Base-by-base conservation (phyloP, 2,113 vertebrate species). In the Erythrocebus patas region DNA sequence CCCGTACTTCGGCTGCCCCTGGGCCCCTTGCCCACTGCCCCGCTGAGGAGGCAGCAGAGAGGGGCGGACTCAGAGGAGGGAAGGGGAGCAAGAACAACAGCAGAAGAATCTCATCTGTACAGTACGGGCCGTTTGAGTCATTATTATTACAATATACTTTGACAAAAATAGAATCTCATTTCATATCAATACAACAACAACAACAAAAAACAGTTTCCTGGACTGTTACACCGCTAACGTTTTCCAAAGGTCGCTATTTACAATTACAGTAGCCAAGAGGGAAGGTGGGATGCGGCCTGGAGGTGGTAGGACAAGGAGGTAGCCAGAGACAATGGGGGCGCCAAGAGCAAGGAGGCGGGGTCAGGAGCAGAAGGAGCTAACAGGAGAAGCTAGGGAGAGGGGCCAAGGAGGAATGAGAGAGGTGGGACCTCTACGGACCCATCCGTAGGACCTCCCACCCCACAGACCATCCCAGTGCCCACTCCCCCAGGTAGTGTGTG, bases 101-200 rank as follows among this genome's bases (percentile, higher is more conserved):
- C 97, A 97, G 97, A 97, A 97, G 95, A 97, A 96, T 97, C 97
- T 96, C 13, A 0, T 97, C 98, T 98, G 98, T 98, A 99, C 98
- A 98, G 97, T 98, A 97, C 91, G 93, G 89, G 98, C 98, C 98
- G 79, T 97, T 98, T 98, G 98, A 98, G 98, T 98, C 98, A 97
- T 98, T 98, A 97, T 98, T 99, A 98, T 98, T 98, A 98, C 99
- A 99, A 99, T 98, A 99, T 98, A 99, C 98, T 99, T 98, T 99
- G 99, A 99, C 99, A 99, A 99, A 99, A 99, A 99, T 99, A 99
- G 92, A 99, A 98, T 99, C 98, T 99, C 98, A 98, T 99, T 98
- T 99, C 98, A 98, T 99, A 99, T 98, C 99, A 98, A 98, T 98
- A 98, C 99, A 99, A 98, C 98, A 76, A 97, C 96, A 97, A 98